Percentiles rank a stretch among this genome's conserved stretches.
These are phyloP conservation scores for Ochotona princeps DNA, from an alignment of 2,113 vertebrate genomes.

Conservation along the genomic window DNA sequence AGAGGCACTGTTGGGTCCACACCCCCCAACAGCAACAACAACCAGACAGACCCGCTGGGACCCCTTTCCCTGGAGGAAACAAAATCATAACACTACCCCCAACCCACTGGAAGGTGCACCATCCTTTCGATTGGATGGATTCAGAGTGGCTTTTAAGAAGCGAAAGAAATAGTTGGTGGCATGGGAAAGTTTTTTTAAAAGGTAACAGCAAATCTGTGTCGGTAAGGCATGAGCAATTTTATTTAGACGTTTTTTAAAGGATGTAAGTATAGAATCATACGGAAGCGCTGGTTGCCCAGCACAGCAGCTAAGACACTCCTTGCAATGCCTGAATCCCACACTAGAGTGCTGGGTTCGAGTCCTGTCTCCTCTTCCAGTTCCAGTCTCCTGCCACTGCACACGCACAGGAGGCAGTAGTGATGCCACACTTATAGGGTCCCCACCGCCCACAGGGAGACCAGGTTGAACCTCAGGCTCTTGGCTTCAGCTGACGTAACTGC, in stretches of 20 bases:
- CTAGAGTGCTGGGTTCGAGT: no score
- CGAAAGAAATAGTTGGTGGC: not conserved
- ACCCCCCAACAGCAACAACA: no score
- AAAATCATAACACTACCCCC: not conserved
- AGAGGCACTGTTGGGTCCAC: not conserved
- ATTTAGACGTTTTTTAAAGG: not conserved
- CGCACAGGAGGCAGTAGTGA: no score
- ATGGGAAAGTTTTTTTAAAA: not conserved
- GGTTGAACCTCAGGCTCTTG: no score
- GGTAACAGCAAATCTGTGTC: not conserved
- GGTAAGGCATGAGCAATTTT: not conserved
- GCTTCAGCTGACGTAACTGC: no score
- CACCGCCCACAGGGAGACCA: no score
- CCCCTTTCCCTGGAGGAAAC: not conserved
- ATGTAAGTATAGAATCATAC: not conserved
- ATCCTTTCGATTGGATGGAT: not conserved
- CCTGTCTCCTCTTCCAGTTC: no score
- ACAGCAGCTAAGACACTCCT: no score
- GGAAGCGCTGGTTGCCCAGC: no score
- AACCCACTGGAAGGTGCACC: not conserved
- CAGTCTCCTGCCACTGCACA: no score
- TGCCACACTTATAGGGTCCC: no score
- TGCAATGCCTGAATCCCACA: no score
- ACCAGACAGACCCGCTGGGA: not conserved
- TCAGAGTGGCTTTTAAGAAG: not conserved